These are phyloP conservation scores for Helicoverpa assulta DNA, from an alignment of 2,888 invertebrate species.

Conservation along the genomic window DNA sequence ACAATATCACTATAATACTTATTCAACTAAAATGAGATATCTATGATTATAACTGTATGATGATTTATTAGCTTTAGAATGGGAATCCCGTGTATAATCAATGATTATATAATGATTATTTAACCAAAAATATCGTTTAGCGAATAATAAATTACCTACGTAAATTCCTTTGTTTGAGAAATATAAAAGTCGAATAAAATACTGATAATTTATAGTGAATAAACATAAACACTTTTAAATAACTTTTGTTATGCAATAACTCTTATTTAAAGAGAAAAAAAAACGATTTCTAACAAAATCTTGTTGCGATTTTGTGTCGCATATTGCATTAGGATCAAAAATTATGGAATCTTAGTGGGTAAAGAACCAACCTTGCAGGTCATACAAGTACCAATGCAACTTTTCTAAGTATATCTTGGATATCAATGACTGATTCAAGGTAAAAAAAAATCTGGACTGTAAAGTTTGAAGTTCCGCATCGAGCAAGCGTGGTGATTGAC, in stretches of 20 bases:
- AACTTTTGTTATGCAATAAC: background rate
- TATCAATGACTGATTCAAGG: no score
- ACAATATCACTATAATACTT: no score
- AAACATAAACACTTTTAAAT: background rate
- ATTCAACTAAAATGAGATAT: no score
- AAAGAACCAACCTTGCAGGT: no score
- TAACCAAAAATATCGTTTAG: background rate
- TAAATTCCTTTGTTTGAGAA: background rate
- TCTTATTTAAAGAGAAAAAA: no score
- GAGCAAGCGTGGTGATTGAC: no score
- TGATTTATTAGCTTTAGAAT: background rate
- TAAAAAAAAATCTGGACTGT: no score
- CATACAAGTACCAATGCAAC: no score
- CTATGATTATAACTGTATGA: no score
- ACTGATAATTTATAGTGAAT: background rate
- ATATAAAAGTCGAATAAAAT: background rate
- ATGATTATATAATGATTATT: background rate
- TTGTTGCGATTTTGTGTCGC: background rate
- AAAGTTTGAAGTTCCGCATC: no score
- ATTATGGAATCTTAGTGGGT: no score
- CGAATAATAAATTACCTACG: background rate
- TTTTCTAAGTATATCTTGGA: no score
- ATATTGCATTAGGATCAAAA: background rate
- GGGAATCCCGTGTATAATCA: conserved; percentile 4
- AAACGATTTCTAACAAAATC: background rate